Percentiles rank a stretch among this genome's conserved stretches.
phyloP scores from a whole-genome alignment of 2,797 vertebrate species.

The Pelochelys cantorii region DNA sequence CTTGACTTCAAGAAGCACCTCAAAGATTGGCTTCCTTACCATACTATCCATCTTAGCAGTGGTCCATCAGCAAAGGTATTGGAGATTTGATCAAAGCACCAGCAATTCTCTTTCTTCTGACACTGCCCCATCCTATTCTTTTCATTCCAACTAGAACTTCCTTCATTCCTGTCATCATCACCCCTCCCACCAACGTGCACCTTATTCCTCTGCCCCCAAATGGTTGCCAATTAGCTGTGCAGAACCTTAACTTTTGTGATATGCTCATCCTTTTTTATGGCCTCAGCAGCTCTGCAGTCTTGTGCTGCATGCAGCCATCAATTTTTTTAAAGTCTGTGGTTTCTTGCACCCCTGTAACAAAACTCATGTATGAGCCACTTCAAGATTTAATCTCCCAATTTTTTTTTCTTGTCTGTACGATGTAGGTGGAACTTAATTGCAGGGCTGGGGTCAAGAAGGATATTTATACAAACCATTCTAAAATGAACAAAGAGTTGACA shows the following conservation, averaged over 20 bases:
- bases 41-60: not conserved
- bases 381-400: slow-evolving; percentile 68
- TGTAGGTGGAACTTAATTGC: not conserved
- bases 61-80: not conserved
- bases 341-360: slow-evolving; percentile 21
- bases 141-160: not conserved
- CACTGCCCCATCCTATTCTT: not conserved
- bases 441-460: not conserved
- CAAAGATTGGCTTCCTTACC: not conserved
- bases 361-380: not conserved
- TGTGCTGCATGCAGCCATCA: not conserved
- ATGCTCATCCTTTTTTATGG: not conserved
- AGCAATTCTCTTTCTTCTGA: not conserved
- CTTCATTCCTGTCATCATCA: not conserved
- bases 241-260: not conserved
- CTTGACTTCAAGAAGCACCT: not conserved
- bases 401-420: slow-evolving; percentile 61
- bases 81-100: not conserved
- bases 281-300: not conserved
- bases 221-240: not conserved
- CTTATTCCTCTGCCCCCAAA: not conserved
- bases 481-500: not conserved
- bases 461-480: not conserved
- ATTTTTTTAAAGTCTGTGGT: slow-evolving; percentile 32
- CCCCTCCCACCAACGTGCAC: not conserved